Base-by-base conservation (phyloP, 2,888 invertebrate species). In the Rhamnusium bicolor region DNA sequence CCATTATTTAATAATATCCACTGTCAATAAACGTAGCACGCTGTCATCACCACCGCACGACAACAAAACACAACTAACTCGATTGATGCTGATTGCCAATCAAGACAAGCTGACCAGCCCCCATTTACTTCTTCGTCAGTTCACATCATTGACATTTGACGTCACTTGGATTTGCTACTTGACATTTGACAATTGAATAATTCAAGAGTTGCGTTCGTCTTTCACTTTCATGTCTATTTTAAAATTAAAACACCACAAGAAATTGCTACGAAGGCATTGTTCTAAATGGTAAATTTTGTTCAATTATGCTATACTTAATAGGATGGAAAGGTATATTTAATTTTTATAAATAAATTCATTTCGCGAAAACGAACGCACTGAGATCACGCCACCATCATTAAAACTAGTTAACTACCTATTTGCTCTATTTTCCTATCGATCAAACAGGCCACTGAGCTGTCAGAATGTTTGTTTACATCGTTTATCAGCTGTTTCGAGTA, bases 1-100 rank as follows among this genome's bases (percentile, higher is more conserved):
- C 75, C 71, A 74, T 81, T 82, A 80, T 78, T 76, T 82, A 76
- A 71, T 74, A 68, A 40, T 18, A 16, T 73, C 69, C 74, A 65
- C 32, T 71, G 60, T 66, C 68, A 73, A 78, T 67, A 56, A 67
- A 68, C 47, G 54, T 71, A 61, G 66, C 70, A 72, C 68, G 21
- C 32, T 56, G 21, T 18, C 63, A 66, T 66, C 68, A 73, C 71
- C 74, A 54, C 40, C 2, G 1, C 21, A 56, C 29, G 29, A 51
- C 16, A 27, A 24, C 61, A 53, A 71, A n/a, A 69, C 72, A 40
- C 29, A 56, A 67, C 68, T 70, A 61, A 72, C 8, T 7, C 4
- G 6, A 72, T 2, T 7, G n/a, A 12, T 7, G 19, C 16, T 12
- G 27, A 32, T 16, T n/a, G 53, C 7, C 4, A n/a, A 21, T 10